Evolutionary conservation across 1,140 invertebrate genomes (phyloP).

Genomic region (Lanistes nyassanus): DNA sequence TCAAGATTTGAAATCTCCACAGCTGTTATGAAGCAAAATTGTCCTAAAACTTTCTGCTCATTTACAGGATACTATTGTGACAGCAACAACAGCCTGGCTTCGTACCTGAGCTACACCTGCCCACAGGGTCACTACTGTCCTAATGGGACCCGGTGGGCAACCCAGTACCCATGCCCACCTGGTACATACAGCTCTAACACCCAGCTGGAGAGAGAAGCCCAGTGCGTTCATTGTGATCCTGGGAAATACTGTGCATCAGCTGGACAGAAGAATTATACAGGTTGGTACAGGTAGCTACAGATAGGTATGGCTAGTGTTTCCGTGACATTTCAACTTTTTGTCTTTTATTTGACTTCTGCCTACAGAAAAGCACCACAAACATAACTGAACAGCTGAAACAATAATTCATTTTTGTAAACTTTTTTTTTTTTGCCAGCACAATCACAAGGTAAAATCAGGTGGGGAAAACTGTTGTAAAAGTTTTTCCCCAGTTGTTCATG

Average conservation of each 20-base stretch:
- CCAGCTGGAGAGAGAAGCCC: slow-evolving; percentile 34
- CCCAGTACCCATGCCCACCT: slow-evolving; percentile 56
- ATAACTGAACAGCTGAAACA: not conserved
- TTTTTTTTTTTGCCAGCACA: not conserved
- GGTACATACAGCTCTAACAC: slow-evolving; percentile 58
- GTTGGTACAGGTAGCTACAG: slow-evolving; percentile 34
- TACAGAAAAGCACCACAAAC: not conserved
- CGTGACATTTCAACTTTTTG: not conserved
- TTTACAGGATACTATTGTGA: slow-evolving; percentile 59
- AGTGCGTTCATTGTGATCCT: slow-evolving; percentile 56
- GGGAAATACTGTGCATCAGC: slow-evolving; percentile 57
- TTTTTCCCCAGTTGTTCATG: not conserved
- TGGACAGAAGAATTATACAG: slow-evolving; percentile 45
- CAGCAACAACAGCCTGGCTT: slow-evolving; percentile 42
- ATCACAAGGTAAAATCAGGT: not conserved
- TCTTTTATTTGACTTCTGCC: not conserved
- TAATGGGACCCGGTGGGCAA: slow-evolving; percentile 56
- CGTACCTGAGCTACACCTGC: slow-evolving; percentile 53
- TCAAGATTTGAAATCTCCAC: too few relatives aligned
- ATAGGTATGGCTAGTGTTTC: not conserved
- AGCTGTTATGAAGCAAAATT: too few relatives aligned
- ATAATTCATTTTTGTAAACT: not conserved
- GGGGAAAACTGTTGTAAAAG: not conserved
- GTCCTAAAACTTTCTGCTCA: slow-evolving; percentile 8
- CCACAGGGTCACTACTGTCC: slow-evolving; percentile 61